Percentiles rank a stretch among this genome's conserved stretches.
Conservation (phyloP, 2,888 invertebrate species). For the Ptychoptera contaminata region DNA sequence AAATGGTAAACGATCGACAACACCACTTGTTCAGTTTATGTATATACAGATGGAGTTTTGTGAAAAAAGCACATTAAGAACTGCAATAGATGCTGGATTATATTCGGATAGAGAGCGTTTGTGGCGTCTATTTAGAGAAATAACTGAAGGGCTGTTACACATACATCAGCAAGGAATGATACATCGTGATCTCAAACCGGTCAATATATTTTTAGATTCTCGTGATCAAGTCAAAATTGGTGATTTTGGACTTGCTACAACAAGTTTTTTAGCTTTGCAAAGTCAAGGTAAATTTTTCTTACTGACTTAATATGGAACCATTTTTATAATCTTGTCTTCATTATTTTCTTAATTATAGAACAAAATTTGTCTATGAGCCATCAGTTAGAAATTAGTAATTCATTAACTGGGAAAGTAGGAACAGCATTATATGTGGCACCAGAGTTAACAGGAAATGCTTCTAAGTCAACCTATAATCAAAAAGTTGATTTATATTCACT, state of each 20-base stretch:
- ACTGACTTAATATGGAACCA: conserved; percentile 13
- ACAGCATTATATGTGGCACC: conserved; percentile 86
- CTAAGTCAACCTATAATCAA: conserved; percentile 60
- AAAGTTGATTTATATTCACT: conserved; percentile 67
- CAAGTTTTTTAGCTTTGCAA: conserved; percentile 37
- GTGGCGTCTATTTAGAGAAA: conserved; percentile 68
- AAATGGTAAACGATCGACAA: not conserved
- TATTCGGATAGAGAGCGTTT: not conserved
- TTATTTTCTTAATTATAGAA: not conserved
- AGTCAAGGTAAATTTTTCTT: conserved; percentile 15
- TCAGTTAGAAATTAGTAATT: conserved; percentile 6
- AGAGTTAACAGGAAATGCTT: conserved; percentile 49
- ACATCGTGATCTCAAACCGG: conserved; percentile 62
- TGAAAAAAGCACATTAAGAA: conserved; percentile 72
- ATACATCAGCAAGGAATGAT: conserved; percentile 80
- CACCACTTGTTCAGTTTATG: conserved; percentile 36
- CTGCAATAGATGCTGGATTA: not conserved
- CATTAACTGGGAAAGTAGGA: conserved; percentile 61
- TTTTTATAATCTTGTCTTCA: not conserved
- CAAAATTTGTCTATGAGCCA: conserved; percentile 1
- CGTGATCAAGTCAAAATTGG: conserved; percentile 85
- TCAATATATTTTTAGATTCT: conserved; percentile 81
- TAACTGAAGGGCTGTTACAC: conserved; percentile 66
- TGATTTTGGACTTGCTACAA: conserved; percentile 85
- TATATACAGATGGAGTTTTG: conserved; percentile 99